Percentiles rank a stretch among this genome's conserved stretches.
These are phyloP conservation scores for Trachelus iudaicus DNA, from an alignment of 2,888 invertebrate genomes.

Conservation along the genomic window DNA sequence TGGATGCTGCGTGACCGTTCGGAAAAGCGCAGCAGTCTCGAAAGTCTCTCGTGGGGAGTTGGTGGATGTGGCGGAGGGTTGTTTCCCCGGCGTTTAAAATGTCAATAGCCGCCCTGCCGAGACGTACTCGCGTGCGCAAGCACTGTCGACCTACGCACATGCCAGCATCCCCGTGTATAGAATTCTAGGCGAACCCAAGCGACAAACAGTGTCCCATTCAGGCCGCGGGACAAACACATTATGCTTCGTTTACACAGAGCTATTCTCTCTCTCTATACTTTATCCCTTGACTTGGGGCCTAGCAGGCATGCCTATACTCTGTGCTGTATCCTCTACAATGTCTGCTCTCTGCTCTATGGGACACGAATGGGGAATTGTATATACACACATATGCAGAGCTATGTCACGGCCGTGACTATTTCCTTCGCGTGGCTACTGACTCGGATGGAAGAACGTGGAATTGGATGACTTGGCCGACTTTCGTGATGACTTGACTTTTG, in stretches of 20 bases:
- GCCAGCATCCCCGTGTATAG: neutral
- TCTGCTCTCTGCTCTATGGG: neutral
- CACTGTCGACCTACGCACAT: constrained; percentile 11
- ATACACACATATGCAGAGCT: neutral
- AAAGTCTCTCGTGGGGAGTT: neutral
- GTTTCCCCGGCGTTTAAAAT: constrained; percentile 23
- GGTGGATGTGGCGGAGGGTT: neutral
- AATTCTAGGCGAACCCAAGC: neutral
- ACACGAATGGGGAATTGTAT: neutral
- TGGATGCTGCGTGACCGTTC: neutral
- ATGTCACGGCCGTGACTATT: neutral
- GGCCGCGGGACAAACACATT: constrained; percentile 15
- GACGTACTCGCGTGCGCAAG: constrained; percentile 13
- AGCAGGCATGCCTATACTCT: neutral
- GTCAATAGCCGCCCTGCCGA: constrained; percentile 30
- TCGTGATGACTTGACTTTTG: neutral
- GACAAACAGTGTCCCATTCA: constrained; percentile 15
- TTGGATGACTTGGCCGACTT: neutral
- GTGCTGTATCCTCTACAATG: neutral
- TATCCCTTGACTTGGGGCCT: constrained; percentile 2
- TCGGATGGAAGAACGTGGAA: neutral
- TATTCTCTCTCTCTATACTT: constrained; percentile 1
- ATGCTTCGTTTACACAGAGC: constrained; percentile 16
- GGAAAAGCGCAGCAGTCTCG: constrained; percentile 3
- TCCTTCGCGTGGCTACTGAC: neutral